Percentiles rank a stretch among this genome's conserved stretches.
phyloP scores from a whole-genome alignment of 2,888 invertebrate species.

The Stegophylla sp. region DNA sequence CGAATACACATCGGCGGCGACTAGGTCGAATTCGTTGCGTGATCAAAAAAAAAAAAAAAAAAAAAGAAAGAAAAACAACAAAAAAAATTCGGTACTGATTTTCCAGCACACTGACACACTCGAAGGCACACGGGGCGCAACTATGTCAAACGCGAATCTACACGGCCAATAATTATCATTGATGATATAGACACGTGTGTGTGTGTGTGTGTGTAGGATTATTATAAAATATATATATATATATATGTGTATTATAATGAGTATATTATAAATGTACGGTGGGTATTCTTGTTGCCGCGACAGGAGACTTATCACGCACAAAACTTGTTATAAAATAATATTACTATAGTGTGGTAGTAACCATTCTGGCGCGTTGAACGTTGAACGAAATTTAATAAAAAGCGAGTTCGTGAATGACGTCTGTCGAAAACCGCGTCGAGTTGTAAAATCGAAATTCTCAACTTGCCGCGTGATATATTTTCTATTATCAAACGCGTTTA shows the following conservation, averaged over 20 bases:
- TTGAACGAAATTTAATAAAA: not conserved
- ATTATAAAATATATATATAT: too few species aligned
- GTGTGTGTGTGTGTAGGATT: too few species aligned
- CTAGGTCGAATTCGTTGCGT: not conserved
- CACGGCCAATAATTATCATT: not conserved
- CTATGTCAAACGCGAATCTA: not conserved
- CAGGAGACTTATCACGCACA: constrained; percentile 9
- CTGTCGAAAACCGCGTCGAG: not conserved
- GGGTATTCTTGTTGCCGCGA: not conserved
- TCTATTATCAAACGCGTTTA: too few species aligned
- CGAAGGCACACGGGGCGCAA: not conserved
- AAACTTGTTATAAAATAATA: not conserved
- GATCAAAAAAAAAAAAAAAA: too few species aligned
- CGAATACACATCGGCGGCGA: too few species aligned
- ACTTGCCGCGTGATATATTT: too few species aligned
- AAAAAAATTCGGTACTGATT: not conserved
- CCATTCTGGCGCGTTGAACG: not conserved
- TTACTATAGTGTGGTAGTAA: not conserved
- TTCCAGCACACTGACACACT: not conserved
- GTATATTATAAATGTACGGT: too few species aligned
- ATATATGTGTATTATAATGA: too few species aligned
- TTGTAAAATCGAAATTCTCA: too few species aligned
- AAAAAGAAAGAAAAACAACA: too few species aligned
- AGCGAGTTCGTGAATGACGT: not conserved
- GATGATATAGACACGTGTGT: too few species aligned